Evolutionary conservation across 2,113 vertebrate genomes (phyloP).

Genomic region (Beaufortia kweichowensis): DNA sequence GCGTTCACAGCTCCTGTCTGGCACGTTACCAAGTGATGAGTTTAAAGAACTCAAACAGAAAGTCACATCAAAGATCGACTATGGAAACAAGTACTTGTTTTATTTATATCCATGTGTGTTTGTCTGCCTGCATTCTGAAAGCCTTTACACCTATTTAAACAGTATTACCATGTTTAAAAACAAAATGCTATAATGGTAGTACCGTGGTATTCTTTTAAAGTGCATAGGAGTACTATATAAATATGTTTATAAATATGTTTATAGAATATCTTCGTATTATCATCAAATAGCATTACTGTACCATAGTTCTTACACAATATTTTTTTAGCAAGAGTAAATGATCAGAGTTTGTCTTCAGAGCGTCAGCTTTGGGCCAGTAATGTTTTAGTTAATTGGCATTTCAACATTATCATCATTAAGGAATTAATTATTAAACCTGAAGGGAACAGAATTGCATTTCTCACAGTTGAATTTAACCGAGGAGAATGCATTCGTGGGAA

Average conservation of each 20-base stretch:
- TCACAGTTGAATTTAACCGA: neutral
- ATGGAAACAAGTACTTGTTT: slow-evolving; percentile 88
- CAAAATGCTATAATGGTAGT: too few species aligned
- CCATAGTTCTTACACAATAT: too few species aligned
- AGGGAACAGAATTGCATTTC: neutral
- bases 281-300: neutral
- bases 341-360: neutral
- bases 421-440: neutral
- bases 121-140: neutral
- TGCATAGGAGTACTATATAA: too few species aligned
- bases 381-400: neutral
- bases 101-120: neutral
- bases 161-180: too few species aligned
- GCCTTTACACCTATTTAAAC: too few species aligned
- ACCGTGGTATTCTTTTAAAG: too few species aligned
- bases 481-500: neutral
- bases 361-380: neutral
- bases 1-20: slow-evolving; percentile 94
- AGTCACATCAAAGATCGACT: slow-evolving; percentile 97
- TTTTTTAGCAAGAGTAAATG: too few species aligned
- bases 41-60: slow-evolving; percentile 98
- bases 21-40: slow-evolving; percentile 93
- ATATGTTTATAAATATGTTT: too few species aligned
- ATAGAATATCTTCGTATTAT: neutral
- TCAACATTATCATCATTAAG: slow-evolving; percentile 11